phyloP scores from a whole-genome alignment of 2,888 invertebrate genomes.

The Dasysyrphus tricinctus region DNA sequence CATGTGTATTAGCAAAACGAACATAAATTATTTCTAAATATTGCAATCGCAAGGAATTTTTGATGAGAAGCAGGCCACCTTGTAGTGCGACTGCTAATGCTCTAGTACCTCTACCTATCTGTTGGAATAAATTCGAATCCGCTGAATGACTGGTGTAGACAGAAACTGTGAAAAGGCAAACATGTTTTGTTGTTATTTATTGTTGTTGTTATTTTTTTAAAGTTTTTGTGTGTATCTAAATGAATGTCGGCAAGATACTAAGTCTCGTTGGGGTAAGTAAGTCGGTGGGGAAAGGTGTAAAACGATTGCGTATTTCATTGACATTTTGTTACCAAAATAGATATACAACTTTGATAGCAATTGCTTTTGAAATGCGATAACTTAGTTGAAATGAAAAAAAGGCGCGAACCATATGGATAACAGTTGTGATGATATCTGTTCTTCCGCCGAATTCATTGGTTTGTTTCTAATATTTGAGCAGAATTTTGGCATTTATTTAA shows the following conservation, averaged over 20 bases:
- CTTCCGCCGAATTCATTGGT: neutral
- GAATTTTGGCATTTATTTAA: neutral
- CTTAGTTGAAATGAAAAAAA: conserved; percentile 4
- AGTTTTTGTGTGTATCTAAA: neutral
- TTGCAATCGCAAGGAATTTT: conserved; percentile 33
- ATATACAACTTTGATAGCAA: conserved; percentile 29
- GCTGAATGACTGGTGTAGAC: conserved; percentile 17
- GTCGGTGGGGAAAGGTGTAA: neutral
- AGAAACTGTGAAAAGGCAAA: conserved; percentile 39
- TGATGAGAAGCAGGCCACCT: conserved; percentile 52
- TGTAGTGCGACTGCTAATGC: neutral
- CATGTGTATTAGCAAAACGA: neutral
- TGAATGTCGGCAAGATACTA: conserved; percentile 22
- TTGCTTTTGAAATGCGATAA: conserved; percentile 32
- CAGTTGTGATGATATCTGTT: neutral
- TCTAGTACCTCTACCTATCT: too few species aligned
- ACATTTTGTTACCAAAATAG: conserved; percentile 48
- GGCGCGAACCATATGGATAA: neutral
- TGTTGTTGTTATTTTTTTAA: neutral
- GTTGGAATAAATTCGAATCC: conserved; percentile 22
- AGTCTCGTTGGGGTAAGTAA: neutral
- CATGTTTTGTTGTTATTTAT: conserved; percentile 28
- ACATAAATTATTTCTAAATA: conserved; percentile 44
- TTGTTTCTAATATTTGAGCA: neutral
- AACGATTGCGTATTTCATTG: conserved; percentile 36